phyloP scores from a whole-genome alignment of 1,140 invertebrate genomes.

The Diuraphis noxia region DNA sequence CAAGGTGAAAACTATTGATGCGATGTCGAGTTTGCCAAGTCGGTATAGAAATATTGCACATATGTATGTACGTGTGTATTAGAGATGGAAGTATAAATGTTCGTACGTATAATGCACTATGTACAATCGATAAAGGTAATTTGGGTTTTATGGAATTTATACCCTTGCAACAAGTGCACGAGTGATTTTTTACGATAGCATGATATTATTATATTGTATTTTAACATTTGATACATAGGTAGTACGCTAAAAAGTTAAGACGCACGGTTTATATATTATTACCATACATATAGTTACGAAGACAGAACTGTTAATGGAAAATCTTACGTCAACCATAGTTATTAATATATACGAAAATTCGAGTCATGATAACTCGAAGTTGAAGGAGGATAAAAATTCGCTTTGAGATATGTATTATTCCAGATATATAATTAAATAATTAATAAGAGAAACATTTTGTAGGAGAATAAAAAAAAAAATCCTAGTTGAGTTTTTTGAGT shows the following conservation, averaged over 20 bases:
- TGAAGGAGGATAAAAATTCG: too few relatives aligned
- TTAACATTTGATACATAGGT: neutral
- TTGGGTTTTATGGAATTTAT: neutral
- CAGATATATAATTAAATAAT: too few relatives aligned
- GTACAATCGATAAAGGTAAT: slow-evolving; percentile 10
- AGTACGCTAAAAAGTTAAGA: neutral
- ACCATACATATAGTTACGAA: neutral
- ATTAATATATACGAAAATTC: too few relatives aligned
- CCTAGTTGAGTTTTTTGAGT: too few relatives aligned
- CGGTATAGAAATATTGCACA: neutral
- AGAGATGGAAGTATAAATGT: neutral
- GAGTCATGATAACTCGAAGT: too few relatives aligned
- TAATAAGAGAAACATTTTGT: too few relatives aligned
- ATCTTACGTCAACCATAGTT: neutral
- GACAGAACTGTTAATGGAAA: neutral
- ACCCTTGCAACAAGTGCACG: neutral
- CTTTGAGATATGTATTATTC: too few relatives aligned
- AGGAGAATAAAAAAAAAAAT: too few relatives aligned
- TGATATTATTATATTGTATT: neutral
- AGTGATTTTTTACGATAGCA: neutral
- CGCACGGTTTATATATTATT: neutral
- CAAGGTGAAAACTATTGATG: neutral
- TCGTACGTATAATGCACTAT: neutral
- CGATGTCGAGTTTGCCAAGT: neutral
- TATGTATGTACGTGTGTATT: neutral